These are phyloP conservation scores for Onthophagus taurus DNA, from an alignment of 1,140 invertebrate genomes.

Conservation along the genomic window DNA sequence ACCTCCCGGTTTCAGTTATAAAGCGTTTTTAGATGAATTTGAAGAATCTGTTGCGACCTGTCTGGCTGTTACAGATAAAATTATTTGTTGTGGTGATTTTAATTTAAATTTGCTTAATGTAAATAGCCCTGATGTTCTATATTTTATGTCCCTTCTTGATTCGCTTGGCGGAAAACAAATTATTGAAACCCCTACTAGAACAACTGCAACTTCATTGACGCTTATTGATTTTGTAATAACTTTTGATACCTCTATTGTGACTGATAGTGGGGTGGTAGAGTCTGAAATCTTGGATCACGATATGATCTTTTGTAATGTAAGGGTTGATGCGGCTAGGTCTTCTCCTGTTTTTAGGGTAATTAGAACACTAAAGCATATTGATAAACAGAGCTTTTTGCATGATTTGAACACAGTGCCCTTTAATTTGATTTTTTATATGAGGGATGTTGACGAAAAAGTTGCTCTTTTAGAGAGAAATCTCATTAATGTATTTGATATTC, in stretches of 20 bases:
- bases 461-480: too few relatives aligned
- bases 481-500: too few relatives aligned
- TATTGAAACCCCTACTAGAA: background rate
- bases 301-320: background rate
- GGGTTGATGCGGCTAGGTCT: too few relatives aligned
- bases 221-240: background rate
- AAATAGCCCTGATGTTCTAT: background rate
- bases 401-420: too few relatives aligned
- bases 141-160: background rate
- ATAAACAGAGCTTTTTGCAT: too few relatives aligned
- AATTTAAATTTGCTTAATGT: background rate
- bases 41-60: background rate
- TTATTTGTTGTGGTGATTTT: background rate
- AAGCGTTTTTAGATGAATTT: background rate
- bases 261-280: background rate
- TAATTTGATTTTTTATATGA: too few relatives aligned
- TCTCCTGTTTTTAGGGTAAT: too few relatives aligned
- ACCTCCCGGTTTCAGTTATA: background rate
- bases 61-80: background rate
- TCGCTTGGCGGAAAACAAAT: background rate
- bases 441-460: too few relatives aligned
- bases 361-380: too few relatives aligned
- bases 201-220: background rate
- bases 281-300: background rate
- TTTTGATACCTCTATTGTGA: background rate